These are phyloP conservation scores for Tipula vernalis DNA, from an alignment of 2,888 invertebrate species.

Conservation along the genomic window DNA sequence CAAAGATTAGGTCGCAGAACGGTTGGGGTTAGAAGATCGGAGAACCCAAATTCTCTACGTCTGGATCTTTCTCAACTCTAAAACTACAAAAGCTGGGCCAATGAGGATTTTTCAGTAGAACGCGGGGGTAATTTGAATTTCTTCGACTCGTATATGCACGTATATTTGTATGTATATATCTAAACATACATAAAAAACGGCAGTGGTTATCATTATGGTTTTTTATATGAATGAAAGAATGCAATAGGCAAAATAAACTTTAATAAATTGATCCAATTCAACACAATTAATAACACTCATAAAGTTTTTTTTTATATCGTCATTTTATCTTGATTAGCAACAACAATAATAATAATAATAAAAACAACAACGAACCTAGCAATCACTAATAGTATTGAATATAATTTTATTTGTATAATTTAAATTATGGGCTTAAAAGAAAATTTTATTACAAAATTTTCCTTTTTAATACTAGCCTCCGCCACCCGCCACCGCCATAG, in stretches of 20 bases:
- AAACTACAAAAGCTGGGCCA: too few species aligned
- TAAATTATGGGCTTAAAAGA: neutral
- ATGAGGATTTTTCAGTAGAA: neutral
- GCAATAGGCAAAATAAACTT: neutral
- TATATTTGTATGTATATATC: neutral
- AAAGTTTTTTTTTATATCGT: neutral
- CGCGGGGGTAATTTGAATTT: neutral
- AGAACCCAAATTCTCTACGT: too few species aligned
- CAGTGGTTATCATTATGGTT: neutral
- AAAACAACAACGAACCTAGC: neutral
- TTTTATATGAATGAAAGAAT: neutral
- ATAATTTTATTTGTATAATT: neutral
- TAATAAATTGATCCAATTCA: neutral
- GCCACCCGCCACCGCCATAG: neutral
- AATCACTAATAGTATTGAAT: neutral
- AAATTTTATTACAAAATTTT: neutral
- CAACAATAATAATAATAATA: neutral
- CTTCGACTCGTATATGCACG: neutral
- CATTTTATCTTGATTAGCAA: neutral
- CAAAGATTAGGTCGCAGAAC: too few species aligned
- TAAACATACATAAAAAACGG: neutral
- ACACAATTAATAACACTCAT: neutral
- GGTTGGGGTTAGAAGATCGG: too few species aligned
- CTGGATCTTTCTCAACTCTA: too few species aligned
- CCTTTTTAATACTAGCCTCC: neutral